Base-by-base conservation (phyloP, 2,797 vertebrate species). In the Anisognathus igniventris region DNA sequence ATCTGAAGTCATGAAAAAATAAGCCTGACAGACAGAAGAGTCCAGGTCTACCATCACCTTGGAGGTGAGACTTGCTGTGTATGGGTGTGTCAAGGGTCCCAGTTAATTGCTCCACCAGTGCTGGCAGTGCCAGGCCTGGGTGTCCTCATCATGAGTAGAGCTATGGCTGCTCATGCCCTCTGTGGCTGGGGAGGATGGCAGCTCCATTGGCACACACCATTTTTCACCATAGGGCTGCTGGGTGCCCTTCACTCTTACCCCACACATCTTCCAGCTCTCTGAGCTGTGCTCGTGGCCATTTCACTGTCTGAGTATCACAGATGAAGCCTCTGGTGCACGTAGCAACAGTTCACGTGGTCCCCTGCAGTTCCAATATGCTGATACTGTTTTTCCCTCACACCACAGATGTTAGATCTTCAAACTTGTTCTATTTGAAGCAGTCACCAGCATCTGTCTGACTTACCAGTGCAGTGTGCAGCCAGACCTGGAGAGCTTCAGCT, bases 261-360 rank as follows among this genome's bases (percentile, higher is more conserved):
- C 19, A 37, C 0, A 1, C 1, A 10, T 31, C n/a, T 39, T 64
- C 17, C 47, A 54, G n/a, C 18, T 51, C 19, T 65, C 58, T 73
- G 45, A 77, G 17, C 45, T 40, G 9, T 13, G 8, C n/a, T 42
- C 7, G 17, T 50, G 50, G 62, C 27, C 5, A 23, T 66, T 90
- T 80, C 24, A 42, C 16, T 44, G 8, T 48, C 57, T 86, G 28
- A 68, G 20, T n/a, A 37, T 18, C n/a, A 57, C 35, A 57, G 57
- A 47, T 51, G 50, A 80, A 77, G 9, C 28, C 60, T 71, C 15
- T 71, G 61, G 19, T 37, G 24, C 50, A 24, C 4, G 35, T 61
- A 61, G 30, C 57, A 71, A 48, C 31, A 50, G 19, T 27, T 91
- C 1, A 0, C 0, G 0, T 1, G 1, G 28, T 68, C 15, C 67